Percentiles rank a stretch among this genome's conserved stretches.
Evolutionary conservation across 2,113 vertebrate species (phyloP).

Genomic region (Eulacestoma nigropectus): DNA sequence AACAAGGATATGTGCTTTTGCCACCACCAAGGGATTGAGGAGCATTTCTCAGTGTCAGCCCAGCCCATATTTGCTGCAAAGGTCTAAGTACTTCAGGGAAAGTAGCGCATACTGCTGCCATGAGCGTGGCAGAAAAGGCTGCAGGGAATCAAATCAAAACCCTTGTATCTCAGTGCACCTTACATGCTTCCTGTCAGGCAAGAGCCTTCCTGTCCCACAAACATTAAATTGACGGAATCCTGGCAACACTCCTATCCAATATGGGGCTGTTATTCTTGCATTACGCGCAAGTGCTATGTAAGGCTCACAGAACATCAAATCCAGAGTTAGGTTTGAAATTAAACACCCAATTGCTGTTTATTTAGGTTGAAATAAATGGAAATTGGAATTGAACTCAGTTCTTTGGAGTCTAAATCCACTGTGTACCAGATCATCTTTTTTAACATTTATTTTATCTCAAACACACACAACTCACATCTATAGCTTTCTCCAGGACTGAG

Average conservation of each 20-base stretch:
- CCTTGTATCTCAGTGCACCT: background rate
- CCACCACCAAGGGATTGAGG: background rate
- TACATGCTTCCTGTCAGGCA: background rate
- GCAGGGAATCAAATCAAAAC: background rate
- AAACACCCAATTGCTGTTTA: background rate
- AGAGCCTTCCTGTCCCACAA: background rate
- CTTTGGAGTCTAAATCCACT: background rate
- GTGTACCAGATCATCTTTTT: background rate
- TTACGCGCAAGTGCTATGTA: background rate
- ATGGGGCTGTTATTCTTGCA: background rate
- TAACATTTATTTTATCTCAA: background rate
- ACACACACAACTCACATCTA: background rate
- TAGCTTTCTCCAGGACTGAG: background rate
- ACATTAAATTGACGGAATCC: background rate
- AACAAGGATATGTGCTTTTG: background rate
- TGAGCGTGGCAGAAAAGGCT: background rate
- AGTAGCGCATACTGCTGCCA: background rate
- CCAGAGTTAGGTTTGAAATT: background rate
- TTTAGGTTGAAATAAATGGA: background rate
- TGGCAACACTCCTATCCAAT: background rate
- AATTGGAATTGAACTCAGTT: background rate
- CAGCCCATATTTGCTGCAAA: background rate
- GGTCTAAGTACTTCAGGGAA: background rate
- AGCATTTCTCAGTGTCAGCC: background rate
- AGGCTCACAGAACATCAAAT: background rate